phyloP scores from a whole-genome alignment of 1,140 invertebrate genomes.

The Diorhabda sublineata region DNA sequence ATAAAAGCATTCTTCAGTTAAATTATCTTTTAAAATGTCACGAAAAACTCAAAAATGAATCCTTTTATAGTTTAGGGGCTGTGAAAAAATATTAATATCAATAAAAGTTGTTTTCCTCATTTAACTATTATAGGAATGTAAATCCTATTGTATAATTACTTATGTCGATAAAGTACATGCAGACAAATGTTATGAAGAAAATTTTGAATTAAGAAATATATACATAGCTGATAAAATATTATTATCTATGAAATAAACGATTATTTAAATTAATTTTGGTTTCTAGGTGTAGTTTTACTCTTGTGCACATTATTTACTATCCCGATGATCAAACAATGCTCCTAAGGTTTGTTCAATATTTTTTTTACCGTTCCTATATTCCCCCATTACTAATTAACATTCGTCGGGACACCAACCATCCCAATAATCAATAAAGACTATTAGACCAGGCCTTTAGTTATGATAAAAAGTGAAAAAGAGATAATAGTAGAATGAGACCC shows the following conservation, averaged over 20 bases:
- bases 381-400: not conserved
- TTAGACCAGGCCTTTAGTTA: not conserved
- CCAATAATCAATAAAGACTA: constrained; percentile 4
- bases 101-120: constrained; percentile 6
- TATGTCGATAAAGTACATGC: constrained; percentile 20
- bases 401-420: not conserved
- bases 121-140: constrained; percentile 8
- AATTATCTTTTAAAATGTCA: not conserved
- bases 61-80: constrained; percentile 13
- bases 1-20: too few species aligned
- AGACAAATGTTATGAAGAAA: constrained; percentile 12
- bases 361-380: constrained; percentile 11
- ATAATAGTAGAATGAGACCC: not conserved
- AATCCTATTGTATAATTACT: constrained; percentile 18
- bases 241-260: constrained; percentile 30
- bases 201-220: constrained; percentile 18
- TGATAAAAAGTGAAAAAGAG: not conserved
- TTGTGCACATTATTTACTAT: constrained; percentile 37
- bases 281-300: constrained; percentile 36
- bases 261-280: constrained; percentile 33
- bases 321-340: constrained; percentile 25
- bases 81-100: constrained; percentile 15
- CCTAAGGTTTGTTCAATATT: constrained; percentile 32
- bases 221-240: constrained; percentile 29
- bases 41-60: not conserved